These are phyloP conservation scores for Drosophila bunnanda DNA, from an alignment of 2,888 invertebrate genomes.

Conservation along the genomic window DNA sequence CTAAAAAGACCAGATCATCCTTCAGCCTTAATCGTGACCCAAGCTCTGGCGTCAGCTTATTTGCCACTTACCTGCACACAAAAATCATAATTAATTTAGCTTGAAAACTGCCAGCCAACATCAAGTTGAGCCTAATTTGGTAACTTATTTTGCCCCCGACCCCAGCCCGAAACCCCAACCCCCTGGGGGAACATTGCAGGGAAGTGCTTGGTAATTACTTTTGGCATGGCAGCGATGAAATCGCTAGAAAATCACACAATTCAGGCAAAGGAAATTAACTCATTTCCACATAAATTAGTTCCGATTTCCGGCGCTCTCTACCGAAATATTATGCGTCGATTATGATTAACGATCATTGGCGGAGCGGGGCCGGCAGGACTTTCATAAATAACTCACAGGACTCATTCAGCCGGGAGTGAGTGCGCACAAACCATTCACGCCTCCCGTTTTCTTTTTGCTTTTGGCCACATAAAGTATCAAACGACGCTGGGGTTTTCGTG, in stretches of 20 bases:
- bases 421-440: slow-evolving; percentile 55
- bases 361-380: slow-evolving; percentile 28
- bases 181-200: slow-evolving; percentile 20
- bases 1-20: slow-evolving; percentile 3
- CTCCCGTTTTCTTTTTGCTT: slow-evolving; percentile 12
- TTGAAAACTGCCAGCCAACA: slow-evolving; percentile 50
- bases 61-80: slow-evolving; percentile 51
- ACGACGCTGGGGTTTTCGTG: slow-evolving; percentile 15
- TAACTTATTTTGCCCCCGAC: slow-evolving; percentile 13
- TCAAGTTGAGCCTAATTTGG: slow-evolving; percentile 48
- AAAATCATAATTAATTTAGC: slow-evolving; percentile 62
- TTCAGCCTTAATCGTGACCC: slow-evolving; percentile 9
- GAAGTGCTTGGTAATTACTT: slow-evolving; percentile 70
- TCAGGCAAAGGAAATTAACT: slow-evolving; percentile 79
- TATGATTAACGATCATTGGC: slow-evolving; percentile 82
- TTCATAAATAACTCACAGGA: slow-evolving; percentile 48
- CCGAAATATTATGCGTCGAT: slow-evolving; percentile 78
- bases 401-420: slow-evolving; percentile 43
- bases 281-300: slow-evolving; percentile 82
- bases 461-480: slow-evolving; percentile 33
- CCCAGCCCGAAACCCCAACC: background rate
- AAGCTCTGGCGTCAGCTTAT: slow-evolving; percentile 16
- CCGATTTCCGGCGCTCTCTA: slow-evolving; percentile 58
- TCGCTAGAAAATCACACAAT: slow-evolving; percentile 76
- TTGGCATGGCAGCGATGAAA: slow-evolving; percentile 62